Conservation (phyloP, 2,113 vertebrate species). For the Notechis scutatus region DNA sequence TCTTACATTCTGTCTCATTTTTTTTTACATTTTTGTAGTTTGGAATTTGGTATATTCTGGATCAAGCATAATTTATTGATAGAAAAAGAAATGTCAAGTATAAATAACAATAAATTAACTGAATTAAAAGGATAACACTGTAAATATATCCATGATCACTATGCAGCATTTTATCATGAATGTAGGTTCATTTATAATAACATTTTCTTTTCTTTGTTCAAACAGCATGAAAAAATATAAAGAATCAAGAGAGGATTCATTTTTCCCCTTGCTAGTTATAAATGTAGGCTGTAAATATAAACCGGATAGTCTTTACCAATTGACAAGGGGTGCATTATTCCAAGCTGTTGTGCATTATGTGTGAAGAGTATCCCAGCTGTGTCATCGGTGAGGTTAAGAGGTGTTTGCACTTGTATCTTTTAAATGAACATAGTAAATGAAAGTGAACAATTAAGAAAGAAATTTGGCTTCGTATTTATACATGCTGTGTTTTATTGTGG, state of each 20-base stretch:
- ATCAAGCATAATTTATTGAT: slow-evolving; percentile 15
- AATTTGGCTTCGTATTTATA: slow-evolving; percentile 66
- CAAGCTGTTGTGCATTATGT: slow-evolving; percentile 56
- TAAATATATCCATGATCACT: slow-evolving; percentile 45
- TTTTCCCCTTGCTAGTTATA: slow-evolving; percentile 46
- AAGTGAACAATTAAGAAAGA: slow-evolving; percentile 69
- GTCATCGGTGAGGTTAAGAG: slow-evolving; percentile 66
- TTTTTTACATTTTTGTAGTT: rapidly evolving
- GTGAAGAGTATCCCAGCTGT: slow-evolving; percentile 68
- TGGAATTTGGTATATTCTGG: slow-evolving; percentile 6
- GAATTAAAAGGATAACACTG: slow-evolving; percentile 43
- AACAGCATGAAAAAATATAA: slow-evolving; percentile 59
- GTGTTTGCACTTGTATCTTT: slow-evolving; percentile 61
- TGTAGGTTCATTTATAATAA: slow-evolving; percentile 47
- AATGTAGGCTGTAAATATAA: slow-evolving; percentile 50
- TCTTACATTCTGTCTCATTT: neutral
- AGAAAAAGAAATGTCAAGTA: slow-evolving; percentile 10
- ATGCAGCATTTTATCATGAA: slow-evolving; percentile 41
- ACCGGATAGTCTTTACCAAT: slow-evolving; percentile 49
- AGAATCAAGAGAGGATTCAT: slow-evolving; percentile 40
- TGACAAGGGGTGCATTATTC: slow-evolving; percentile 60
- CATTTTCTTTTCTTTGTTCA: slow-evolving; percentile 41
- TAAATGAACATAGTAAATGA: slow-evolving; percentile 66
- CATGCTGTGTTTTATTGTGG: slow-evolving; percentile 69
- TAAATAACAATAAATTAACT: slow-evolving; percentile 43